phyloP scores from a whole-genome alignment of 1,140 invertebrate genomes.

The Stratiolaelaps scimitus region DNA sequence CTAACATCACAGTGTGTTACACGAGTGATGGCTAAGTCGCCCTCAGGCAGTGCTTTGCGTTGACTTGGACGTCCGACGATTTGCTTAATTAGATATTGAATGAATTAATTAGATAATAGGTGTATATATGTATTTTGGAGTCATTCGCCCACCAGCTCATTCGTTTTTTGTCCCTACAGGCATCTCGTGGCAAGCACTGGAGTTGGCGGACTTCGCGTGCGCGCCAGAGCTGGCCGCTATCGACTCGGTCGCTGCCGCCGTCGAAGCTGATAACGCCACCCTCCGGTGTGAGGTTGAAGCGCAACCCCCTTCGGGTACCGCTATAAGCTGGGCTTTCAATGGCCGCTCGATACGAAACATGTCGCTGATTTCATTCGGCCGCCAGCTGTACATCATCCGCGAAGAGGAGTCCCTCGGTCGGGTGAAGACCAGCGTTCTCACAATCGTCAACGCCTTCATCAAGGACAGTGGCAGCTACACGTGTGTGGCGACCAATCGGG shows the following conservation, averaged over 20 bases:
- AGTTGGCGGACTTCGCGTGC: slow-evolving; percentile 62
- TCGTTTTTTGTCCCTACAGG: slow-evolving; percentile 39
- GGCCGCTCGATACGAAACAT: slow-evolving; percentile 64
- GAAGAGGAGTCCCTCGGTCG: slow-evolving; percentile 52
- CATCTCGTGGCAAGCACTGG: slow-evolving; percentile 54
- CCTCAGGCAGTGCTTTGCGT: too few relatives aligned
- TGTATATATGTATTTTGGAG: too few relatives aligned
- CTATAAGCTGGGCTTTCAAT: slow-evolving; percentile 74
- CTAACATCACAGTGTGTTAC: too few relatives aligned
- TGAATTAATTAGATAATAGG: too few relatives aligned
- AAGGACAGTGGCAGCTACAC: slow-evolving; percentile 54
- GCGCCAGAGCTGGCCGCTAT: slow-evolving; percentile 57
- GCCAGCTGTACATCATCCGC: slow-evolving; percentile 60
- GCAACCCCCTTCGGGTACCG: slow-evolving; percentile 40
- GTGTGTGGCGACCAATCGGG: slow-evolving; percentile 77
- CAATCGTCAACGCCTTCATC: slow-evolving; percentile 72
- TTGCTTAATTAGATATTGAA: too few relatives aligned
- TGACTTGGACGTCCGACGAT: too few relatives aligned
- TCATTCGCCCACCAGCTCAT: too few relatives aligned
- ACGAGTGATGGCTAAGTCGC: too few relatives aligned
- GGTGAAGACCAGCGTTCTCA: slow-evolving; percentile 61
- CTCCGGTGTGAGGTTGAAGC: slow-evolving; percentile 50
- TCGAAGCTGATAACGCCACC: slow-evolving; percentile 45
- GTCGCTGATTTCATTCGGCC: slow-evolving; percentile 43
- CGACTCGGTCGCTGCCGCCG: slow-evolving; percentile 39